These are phyloP conservation scores for Panthera uncia DNA, from an alignment of 2,113 vertebrate genomes.

Conservation along the genomic window DNA sequence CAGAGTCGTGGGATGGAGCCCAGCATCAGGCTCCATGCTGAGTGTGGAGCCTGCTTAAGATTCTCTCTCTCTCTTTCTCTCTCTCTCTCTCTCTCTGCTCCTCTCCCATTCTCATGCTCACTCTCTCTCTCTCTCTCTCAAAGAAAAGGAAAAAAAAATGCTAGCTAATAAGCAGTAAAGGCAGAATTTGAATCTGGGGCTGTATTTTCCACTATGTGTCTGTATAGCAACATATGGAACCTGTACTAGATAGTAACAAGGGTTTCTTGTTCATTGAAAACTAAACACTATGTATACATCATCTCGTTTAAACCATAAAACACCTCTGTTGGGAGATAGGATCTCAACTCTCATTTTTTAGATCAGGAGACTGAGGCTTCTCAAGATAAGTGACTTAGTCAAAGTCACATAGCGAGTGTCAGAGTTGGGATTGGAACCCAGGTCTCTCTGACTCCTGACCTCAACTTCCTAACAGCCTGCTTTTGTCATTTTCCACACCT, in stretches of 20 bases:
- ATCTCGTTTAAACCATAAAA: conserved; percentile 6
- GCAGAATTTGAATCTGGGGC: neutral
- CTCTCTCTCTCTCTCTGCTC: too few species aligned
- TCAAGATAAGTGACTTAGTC: neutral
- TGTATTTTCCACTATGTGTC: neutral
- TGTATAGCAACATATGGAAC: neutral
- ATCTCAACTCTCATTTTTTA: conserved; percentile 7
- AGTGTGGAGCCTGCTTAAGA: too few species aligned
- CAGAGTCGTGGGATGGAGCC: too few species aligned
- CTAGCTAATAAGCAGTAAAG: neutral
- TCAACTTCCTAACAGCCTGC: neutral
- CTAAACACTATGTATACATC: neutral
- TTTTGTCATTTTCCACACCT: neutral
- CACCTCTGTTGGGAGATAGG: neutral
- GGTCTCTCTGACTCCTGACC: neutral
- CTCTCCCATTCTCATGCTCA: too few species aligned
- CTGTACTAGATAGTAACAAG: neutral
- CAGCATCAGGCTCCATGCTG: too few species aligned
- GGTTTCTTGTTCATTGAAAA: neutral
- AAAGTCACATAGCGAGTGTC: neutral
- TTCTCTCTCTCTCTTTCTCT: too few species aligned
- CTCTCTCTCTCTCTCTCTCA: too few species aligned
- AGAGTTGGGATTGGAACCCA: neutral
- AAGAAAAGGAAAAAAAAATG: neutral
- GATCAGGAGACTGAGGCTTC: neutral